These are phyloP conservation scores for Stenchaetothrips biformis DNA, from an alignment of 2,888 invertebrate species.

Conservation along the genomic window DNA sequence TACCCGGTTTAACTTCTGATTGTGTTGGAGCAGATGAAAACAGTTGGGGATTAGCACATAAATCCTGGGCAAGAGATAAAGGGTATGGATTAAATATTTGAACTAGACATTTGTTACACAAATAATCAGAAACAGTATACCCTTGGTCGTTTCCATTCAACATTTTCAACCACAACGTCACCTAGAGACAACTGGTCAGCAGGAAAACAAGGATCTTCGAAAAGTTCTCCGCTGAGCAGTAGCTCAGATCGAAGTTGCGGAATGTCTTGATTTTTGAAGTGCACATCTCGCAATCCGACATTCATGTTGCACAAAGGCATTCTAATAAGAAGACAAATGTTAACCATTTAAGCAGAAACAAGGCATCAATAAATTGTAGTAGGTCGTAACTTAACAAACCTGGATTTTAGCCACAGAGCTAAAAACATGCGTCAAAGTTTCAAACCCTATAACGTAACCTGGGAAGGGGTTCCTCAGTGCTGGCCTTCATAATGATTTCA, in stretches of 20 bases:
- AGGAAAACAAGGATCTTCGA: constrained; percentile 53
- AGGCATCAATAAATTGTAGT: background rate
- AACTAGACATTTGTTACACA: background rate
- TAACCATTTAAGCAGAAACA: background rate
- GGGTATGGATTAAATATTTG: background rate
- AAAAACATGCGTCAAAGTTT: too few species aligned
- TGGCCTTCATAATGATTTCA: too few species aligned
- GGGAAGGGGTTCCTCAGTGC: too few species aligned
- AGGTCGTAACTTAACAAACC: background rate
- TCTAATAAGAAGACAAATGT: background rate
- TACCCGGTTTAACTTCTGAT: constrained; percentile 51
- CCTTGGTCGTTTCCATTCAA: constrained; percentile 49
- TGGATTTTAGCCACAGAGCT: background rate
- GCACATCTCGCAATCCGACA: background rate
- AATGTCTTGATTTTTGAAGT: constrained; percentile 1
- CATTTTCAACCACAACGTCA: constrained; percentile 41
- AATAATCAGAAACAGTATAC: constrained; percentile 31
- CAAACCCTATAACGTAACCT: too few species aligned
- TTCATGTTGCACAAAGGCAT: constrained; percentile 18
- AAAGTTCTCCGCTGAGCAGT: constrained; percentile 44
- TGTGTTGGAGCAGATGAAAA: constrained; percentile 52
- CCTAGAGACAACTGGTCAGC: constrained; percentile 48
- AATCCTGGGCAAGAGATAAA: constrained; percentile 44
- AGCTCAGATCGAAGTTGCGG: background rate
- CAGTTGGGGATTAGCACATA: constrained; percentile 50